Base-by-base conservation (phyloP, 35 echinoderm and acorn worm species). In the Heliocidaris erythrogramma region DNA sequence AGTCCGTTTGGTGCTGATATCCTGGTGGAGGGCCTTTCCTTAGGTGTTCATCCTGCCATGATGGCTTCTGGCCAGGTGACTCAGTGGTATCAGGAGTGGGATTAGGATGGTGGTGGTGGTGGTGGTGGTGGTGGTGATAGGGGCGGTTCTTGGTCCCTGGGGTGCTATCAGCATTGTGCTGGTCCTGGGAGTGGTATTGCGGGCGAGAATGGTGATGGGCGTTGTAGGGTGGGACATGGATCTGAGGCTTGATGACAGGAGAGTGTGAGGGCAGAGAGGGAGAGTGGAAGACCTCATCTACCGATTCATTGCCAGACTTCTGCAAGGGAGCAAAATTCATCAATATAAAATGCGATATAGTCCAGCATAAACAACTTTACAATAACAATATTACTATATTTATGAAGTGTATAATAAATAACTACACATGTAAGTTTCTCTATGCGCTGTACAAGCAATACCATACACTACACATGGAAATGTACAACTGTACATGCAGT, bases 201-300 rank as follows among this genome's bases (percentile, higher is more conserved):
- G 87, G 87, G 24, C 31, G 87, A n/a, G 87, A 30, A 13, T 32
- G 87, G 17, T 89, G 87, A 13, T 89, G 87, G 87, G 13, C 13
- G 91, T 92, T 12, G 31, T 30, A 12, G 48, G 91, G 48, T 18
- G 47, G 50, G 91, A 5, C 14, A 13, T 92, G 91, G 91, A 13
- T 9, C 9, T 32, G 91, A 0, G 9, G 48, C 5, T 49, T 49
- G 16, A 12, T 17, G 48, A 11, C 91, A 30, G 91, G 91, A n/a
- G 91, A 92, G 48, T 48, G 91, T 7, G 91, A 92, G 13, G 91
- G 91, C 48, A 92, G 91, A 13, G 49, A 32, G 14, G 91, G 47
- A 59, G 31, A 48, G 29, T 92, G 91, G 47, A 92, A 92, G 49
- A 92, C 91, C n/a, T 92, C 91, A n/a, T 92, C 91, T 6, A 32